phyloP scores from a whole-genome alignment of 2,797 vertebrate genomes.

The Myotis vivesi region DNA sequence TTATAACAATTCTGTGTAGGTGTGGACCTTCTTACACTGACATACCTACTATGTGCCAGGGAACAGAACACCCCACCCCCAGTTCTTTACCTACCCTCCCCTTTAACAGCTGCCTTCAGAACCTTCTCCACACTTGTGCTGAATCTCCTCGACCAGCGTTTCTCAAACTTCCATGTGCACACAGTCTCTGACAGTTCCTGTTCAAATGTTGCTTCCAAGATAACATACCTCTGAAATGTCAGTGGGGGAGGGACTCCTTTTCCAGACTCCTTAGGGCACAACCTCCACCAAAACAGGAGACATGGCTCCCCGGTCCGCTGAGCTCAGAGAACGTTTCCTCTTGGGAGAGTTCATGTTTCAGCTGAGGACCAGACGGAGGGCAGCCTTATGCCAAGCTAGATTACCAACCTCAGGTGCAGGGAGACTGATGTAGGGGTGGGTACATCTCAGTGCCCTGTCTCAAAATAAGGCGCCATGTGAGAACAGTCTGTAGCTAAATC shows the following conservation, averaged over 20 bases:
- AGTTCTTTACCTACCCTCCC: background rate
- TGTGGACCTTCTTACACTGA: background rate
- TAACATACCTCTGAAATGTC: too few species aligned
- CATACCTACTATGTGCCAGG: background rate
- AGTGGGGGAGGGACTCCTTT: too few species aligned
- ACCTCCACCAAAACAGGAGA: too few species aligned
- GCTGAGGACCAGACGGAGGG: background rate
- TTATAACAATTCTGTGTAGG: background rate
- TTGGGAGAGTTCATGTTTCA: background rate
- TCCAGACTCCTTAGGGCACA: too few species aligned
- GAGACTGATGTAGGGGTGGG: too few species aligned
- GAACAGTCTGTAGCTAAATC: background rate
- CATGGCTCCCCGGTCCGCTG: background rate
- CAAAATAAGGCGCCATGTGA: background rate
- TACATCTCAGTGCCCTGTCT: background rate
- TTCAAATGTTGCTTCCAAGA: too few species aligned
- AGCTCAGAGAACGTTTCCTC: background rate
- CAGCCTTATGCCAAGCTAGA: background rate
- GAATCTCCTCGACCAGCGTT: background rate
- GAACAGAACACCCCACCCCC: background rate
- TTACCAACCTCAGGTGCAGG: background rate
- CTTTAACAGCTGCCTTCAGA: background rate
- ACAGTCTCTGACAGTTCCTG: too few species aligned
- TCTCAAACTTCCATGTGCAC: too few species aligned
- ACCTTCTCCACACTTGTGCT: background rate